Evolutionary conservation across 2,888 invertebrate species (phyloP).

Genomic region (Lasius fuliginosus): DNA sequence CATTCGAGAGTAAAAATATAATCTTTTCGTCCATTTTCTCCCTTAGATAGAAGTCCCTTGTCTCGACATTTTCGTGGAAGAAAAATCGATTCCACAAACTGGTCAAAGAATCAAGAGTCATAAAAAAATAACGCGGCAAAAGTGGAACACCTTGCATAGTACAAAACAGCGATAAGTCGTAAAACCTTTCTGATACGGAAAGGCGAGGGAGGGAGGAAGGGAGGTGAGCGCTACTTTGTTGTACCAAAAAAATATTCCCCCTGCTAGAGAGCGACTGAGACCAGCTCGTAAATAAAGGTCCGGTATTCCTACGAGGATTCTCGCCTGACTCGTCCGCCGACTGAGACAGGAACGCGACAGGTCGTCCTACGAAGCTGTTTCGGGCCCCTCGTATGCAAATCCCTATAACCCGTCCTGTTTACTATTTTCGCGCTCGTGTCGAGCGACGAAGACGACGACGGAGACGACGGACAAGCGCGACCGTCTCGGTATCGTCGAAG

Average conservation of each 20-base stretch:
- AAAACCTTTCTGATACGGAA: conserved; percentile 27
- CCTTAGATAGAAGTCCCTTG: neutral
- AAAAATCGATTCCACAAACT: conserved; percentile 12
- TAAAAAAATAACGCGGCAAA: conserved; percentile 9
- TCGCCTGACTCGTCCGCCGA: conserved; percentile 43
- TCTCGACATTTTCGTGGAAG: neutral
- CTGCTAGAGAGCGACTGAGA: conserved; percentile 9
- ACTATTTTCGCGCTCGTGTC: conserved; percentile 35
- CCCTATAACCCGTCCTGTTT: conserved; percentile 48
- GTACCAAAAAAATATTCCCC: neutral
- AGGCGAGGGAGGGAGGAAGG: neutral
- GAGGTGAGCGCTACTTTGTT: conserved; percentile 9
- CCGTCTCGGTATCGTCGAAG: conserved; percentile 51
- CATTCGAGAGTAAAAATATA: neutral
- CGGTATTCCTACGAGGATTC: conserved; percentile 51
- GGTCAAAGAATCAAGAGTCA: neutral
- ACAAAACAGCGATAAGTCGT: conserved; percentile 19
- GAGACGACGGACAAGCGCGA: conserved; percentile 22
- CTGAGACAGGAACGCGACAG: conserved; percentile 62
- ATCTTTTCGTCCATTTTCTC: conserved; percentile 10
- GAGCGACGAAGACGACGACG: neutral
- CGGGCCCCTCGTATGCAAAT: conserved; percentile 56
- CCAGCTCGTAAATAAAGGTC: conserved; percentile 29
- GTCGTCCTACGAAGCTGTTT: conserved; percentile 60
- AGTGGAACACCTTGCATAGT: conserved; percentile 8